Evolutionary conservation across 1,140 invertebrate genomes (phyloP).

Genomic region (Sarcophaga bullata): DNA sequence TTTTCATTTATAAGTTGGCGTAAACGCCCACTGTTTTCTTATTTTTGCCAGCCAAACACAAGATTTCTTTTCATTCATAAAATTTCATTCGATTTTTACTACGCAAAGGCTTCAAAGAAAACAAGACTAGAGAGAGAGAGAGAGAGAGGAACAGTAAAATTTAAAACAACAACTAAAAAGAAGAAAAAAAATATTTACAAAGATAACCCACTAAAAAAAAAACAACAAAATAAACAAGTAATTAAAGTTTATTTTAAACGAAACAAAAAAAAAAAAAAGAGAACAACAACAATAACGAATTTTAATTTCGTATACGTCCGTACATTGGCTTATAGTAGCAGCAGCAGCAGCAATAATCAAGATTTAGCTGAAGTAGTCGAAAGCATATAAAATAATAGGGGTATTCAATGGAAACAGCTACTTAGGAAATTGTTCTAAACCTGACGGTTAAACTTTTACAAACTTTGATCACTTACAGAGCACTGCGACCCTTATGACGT

Average conservation of each 20-base stretch:
- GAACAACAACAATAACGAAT: no score
- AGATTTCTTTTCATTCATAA: constrained; percentile 22
- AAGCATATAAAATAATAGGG: background rate
- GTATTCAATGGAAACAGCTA: background rate
- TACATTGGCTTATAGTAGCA: background rate
- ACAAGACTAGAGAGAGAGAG: background rate
- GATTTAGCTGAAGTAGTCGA: background rate
- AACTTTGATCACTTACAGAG: no score
- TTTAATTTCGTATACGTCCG: no score
- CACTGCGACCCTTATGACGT: no score
- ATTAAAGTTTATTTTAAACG: constrained; percentile 6
- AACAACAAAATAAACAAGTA: constrained; percentile 14
- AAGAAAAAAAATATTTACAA: no score
- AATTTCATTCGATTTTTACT: background rate
- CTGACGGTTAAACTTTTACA: background rate
- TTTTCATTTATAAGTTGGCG: constrained; percentile 10
- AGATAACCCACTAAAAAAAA: background rate
- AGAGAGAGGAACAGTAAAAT: background rate
- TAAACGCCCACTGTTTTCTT: background rate
- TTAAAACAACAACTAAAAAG: background rate
- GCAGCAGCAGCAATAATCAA: background rate
- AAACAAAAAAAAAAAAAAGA: no score
- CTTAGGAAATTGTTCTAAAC: background rate
- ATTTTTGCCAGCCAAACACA: background rate
- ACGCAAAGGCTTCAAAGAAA: background rate